Base-by-base conservation (phyloP, 2,797 vertebrate genomes). In the Enteromius paludinosus region DNA sequence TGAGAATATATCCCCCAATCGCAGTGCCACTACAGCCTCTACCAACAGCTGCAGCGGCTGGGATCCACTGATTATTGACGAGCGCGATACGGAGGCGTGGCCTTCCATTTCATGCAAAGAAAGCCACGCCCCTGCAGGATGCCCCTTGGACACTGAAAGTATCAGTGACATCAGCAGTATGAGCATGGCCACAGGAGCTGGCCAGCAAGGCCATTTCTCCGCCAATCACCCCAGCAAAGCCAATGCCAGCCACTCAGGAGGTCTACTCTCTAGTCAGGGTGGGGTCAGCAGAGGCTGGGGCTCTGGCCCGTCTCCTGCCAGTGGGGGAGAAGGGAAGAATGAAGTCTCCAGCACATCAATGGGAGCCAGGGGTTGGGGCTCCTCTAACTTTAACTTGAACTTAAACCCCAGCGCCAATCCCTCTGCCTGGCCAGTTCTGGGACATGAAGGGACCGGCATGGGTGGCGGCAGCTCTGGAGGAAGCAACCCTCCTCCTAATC, bases 341-440 rank as follows among this genome's bases (percentile, higher is more conserved):
- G 95, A 95, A 87, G 91, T 95, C 95, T 92, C 90, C 95, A 95
- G 92, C 93, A 91, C 93, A 90, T 95, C 93, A 94, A 95, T 91
- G 86, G 96, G 94, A 92, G 96, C 92, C 87, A 91, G 96, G 94
- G 95, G 96, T 94, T 96, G 96, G 94, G 93, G 96, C 92, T 94
- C 96, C 93, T 95, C 95, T 93, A 97, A 97, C 95, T 96, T 94
- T 97, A 96, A 98, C 97, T 97, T 97, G 97, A 97, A 99, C 96
- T 96, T 99, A 95, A 98, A 97, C 96, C 96, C 98, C 89, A 97
- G 96, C 88, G 96, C 97, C 96, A 98, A 97, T 95, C 96, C 96
- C 87, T 97, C 97, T 92, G 97, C 97, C 94, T 99, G 98, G 98
- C 97, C 98, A 81, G 92, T 96, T 92, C 93, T 98, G 92, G 98